These are phyloP conservation scores for Lasioglossum villosulum DNA, from an alignment of 2,888 invertebrate species.

Conservation along the genomic window DNA sequence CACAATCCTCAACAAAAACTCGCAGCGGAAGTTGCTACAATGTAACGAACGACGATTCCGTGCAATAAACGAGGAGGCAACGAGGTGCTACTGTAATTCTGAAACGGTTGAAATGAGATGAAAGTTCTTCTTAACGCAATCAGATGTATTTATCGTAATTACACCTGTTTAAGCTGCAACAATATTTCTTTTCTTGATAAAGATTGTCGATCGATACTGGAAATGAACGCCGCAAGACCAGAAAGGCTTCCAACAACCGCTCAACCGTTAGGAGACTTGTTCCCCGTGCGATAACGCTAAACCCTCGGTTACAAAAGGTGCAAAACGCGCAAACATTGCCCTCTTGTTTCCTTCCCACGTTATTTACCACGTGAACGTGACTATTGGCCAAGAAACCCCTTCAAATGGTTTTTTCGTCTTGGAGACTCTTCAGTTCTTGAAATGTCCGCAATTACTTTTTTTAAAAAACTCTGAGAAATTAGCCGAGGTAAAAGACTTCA, in stretches of 20 bases:
- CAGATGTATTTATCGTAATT: background rate
- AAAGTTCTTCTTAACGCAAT: background rate
- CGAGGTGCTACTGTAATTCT: background rate
- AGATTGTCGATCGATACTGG: background rate
- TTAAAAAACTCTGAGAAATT: background rate
- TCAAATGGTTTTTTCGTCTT: background rate
- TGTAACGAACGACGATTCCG: too few relatives aligned
- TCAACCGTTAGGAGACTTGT: background rate
- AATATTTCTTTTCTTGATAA: background rate
- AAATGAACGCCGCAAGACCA: background rate
- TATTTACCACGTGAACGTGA: conserved; percentile 40
- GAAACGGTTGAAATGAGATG: background rate
- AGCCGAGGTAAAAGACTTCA: background rate
- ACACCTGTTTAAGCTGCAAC: background rate
- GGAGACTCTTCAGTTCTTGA: background rate
- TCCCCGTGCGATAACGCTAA: background rate
- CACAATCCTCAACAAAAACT: background rate
- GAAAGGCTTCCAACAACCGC: background rate
- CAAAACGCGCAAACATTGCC: conserved; percentile 16
- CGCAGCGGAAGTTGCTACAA: too few relatives aligned
- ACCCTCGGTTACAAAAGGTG: conserved; percentile 5
- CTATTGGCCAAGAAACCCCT: conserved; percentile 5
- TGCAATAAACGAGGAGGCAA: too few relatives aligned
- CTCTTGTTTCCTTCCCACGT: conserved; percentile 4
- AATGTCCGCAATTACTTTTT: background rate